Evolutionary conservation across 1,140 invertebrate species (phyloP), one percentile per base, ranked within the genome.

Genomic region (Pogonomyrmex californicus): DNA sequence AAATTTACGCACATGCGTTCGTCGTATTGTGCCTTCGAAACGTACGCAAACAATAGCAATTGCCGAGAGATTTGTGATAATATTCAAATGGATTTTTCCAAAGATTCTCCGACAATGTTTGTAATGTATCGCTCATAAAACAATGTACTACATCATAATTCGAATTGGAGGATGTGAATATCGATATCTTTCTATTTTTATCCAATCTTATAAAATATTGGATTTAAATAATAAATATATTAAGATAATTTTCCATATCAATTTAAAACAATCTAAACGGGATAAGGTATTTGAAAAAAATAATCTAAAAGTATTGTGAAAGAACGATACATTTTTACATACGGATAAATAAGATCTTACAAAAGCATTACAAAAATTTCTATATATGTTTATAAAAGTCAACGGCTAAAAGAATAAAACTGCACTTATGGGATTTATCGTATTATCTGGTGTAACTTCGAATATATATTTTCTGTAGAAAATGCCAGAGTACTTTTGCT

Each of bases 1-100:
- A 73, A 75, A 73, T 83, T 83, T 83, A 83, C 33, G 79, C 23
- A 38, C 17, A 10, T 12, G 51, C 54, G 9, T 60, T 23, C 30
- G 51, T 71, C 41, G 56, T n/a, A 49, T 83, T 83, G 54, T 83
- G 7, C 5, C 38, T 30, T 12, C 33, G 30, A 12, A 60, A 62
- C 66, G 30, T 73, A 71, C 58, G 23, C 41, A 58, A 82, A 82
- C 17, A 33, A 33, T 23, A n/a, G 9, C 38, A 6, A 36, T 9
- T 14, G 36, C 41, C 17, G 41, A 73, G 62, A 51, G 54, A 49
- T 73, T 82, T 58, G 17, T 17, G 51, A 47, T 83, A 36, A 36
- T 41, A 41, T 58, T 47, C 66, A 62, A 75, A 49, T 12, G n/a
- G n/a, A 68, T 54, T 38, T 68, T 68, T 33, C 1, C 62, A 14